Percentiles rank a stretch among this genome's conserved stretches.
These are phyloP conservation scores for Chelonia mydas DNA, from an alignment of 2,797 vertebrate species.

Conservation along the genomic window DNA sequence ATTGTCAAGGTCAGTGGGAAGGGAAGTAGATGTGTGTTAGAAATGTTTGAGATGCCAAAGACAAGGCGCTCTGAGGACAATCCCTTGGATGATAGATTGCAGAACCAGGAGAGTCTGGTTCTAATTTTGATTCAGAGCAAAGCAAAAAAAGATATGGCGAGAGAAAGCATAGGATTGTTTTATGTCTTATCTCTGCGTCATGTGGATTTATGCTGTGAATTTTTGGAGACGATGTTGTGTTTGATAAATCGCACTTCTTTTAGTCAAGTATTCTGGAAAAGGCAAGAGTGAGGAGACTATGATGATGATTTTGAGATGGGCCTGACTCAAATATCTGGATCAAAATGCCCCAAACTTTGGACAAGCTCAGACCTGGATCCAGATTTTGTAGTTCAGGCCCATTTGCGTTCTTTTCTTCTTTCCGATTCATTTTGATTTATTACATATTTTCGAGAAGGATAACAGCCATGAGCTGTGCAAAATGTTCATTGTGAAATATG, in stretches of 20 bases:
- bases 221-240: not conserved
- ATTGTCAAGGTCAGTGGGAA: constrained; percentile 31
- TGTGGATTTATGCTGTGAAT: not conserved
- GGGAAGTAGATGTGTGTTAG: not conserved
- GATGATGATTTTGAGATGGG: not conserved
- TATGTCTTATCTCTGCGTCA: not conserved
- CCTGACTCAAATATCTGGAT: not conserved
- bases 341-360: not conserved
- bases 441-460: not conserved
- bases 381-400: not conserved
- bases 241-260: not conserved
- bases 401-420: not conserved
- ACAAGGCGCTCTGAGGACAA: not conserved
- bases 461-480: not conserved
- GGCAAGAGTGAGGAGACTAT: not conserved
- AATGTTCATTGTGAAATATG: not conserved
- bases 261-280: not conserved
- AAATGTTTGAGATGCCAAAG: not conserved
- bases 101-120: not conserved
- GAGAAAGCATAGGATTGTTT: not conserved
- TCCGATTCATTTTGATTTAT: not conserved
- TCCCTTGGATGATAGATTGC: not conserved
- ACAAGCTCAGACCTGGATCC: not conserved
- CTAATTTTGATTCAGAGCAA: not conserved
- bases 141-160: not conserved